These are phyloP conservation scores for Dicycla oo DNA, from an alignment of 2,888 invertebrate species.

Conservation along the genomic window DNA sequence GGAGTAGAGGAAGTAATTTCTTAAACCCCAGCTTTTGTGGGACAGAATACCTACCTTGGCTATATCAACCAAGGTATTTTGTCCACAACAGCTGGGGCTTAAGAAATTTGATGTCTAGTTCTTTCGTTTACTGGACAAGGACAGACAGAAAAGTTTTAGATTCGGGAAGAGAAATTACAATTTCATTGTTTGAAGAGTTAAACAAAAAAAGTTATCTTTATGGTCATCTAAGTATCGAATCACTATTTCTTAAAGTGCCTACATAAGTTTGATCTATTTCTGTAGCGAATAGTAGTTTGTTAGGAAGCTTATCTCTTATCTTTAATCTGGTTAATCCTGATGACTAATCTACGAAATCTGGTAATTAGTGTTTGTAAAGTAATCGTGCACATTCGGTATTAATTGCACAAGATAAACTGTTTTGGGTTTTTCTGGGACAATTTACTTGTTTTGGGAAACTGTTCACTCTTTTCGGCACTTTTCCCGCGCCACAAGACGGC, in stretches of 20 bases:
- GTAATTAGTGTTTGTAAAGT: conserved; percentile 14
- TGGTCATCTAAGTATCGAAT: background rate
- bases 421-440: conserved; percentile 7
- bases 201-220: background rate
- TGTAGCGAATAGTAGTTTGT: background rate
- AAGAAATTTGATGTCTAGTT: too few relatives aligned
- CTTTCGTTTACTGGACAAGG: background rate
- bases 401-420: conserved; percentile 21
- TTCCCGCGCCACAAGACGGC: too few relatives aligned
- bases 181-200: background rate
- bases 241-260: background rate
- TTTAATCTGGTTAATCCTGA: conserved; percentile 3
- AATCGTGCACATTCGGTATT: conserved; percentile 5
- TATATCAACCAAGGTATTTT: too few relatives aligned
- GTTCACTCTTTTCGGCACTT: background rate
- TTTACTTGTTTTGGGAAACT: background rate
- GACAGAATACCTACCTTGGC: background rate
- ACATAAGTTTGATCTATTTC: background rate
- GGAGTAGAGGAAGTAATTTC: background rate
- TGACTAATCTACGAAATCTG: conserved; percentile 6
- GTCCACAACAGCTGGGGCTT: too few relatives aligned
- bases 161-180: background rate
- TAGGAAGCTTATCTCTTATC: conserved; percentile 5
- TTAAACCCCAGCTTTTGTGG: background rate
- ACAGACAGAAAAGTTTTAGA: background rate